Base-by-base conservation (phyloP, 2,888 invertebrate species). In the Drosophila pseudotalamancana region DNA sequence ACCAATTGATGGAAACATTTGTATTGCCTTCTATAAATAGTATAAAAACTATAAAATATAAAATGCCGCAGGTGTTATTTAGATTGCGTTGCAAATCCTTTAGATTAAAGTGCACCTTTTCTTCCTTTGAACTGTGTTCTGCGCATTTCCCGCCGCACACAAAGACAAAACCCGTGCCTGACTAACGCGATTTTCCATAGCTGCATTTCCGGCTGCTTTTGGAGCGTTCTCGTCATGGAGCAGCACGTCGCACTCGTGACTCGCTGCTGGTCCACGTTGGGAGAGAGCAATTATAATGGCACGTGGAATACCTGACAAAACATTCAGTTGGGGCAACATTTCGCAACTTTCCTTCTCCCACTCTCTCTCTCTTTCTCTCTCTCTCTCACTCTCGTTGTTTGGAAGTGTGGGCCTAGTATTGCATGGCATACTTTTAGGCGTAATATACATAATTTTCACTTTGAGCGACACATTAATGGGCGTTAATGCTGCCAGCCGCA, bases 391-490 rank as follows among this genome's bases (percentile, higher is more conserved):
- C 23, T n/a, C 27, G 29, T 19, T 54, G 35, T 21, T 37, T 25
- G 43, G 62, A 51, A 76, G 51, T 71, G 81, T 62, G 62, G 59
- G 72, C 72, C 79, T 82, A 79, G 79, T 71, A 79, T 85, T 50
- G 68, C 66, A 53, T 71, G 57, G 62, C 73, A 76, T 69, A 76
- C 77, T 82, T 78, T 72, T 62, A 65, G 79, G 78, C 70, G 51
- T 23, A 34, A 18, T 16, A 69, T 69, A 56, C 70, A 74, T 73
- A 74, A 74, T 68, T 74, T 81, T 49, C 78, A 67, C 75, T 72
- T 70, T 65, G 73, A 76, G 86, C 77, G 76, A 66, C 85, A 84
- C 84, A 84, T 84, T 84, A 85, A 84, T 65, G 82, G 66, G 74
- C 75, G 66, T 85, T 81, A 85, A 81, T 81, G 46, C 46, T 32